Base-by-base conservation (phyloP, 2,113 vertebrate species). In the Pelecanus crispus region DNA sequence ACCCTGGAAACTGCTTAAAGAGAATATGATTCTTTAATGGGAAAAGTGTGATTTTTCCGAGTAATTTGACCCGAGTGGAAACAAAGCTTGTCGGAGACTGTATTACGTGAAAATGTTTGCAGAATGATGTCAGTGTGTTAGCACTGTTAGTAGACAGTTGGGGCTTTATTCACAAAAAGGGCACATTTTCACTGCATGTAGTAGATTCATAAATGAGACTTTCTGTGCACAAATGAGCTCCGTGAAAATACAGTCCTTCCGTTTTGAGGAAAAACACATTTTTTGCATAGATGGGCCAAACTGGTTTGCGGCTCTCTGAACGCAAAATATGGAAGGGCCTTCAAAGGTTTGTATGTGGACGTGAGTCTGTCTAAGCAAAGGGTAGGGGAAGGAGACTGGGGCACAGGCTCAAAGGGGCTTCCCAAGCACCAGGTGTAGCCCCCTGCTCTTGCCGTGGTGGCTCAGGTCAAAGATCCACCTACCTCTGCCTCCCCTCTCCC, bases 21-120 rank as follows among this genome's bases (percentile, higher is more conserved):
- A 91, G 56, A 96, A 92, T 92, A 96, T 47, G 19, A 71, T 84
- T 97, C 91, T 97, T 96, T 95, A 96, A 97, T 96, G 81, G 81
- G 56, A 95, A 95, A 96, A 92, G 45, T 84, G 81, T 93, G 90
- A 92, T 94, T 92, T 97, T 96, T 91, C 81, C 70, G 88, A 93
- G 92, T 96, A 96, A 97, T 86, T 97, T 92, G 67, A 96, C 74
- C 55, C 31, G 7, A 95, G 87, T 91, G 88, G 90, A 98, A 97
- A 93, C 83, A 93, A 97, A 95, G 81, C 68, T 95, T 97, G 88
- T 97, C 81, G 77, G 96, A 96, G 83, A 62, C 73, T 77, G 66
- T 91, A 88, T 86, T 91, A 94, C 73, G 84, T 82, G 91, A 81
- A 97, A 95, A 96, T 95, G 95, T 97, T 89, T 92, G 58, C 61